phyloP scores from a whole-genome alignment of 2,888 invertebrate genomes.

The Synanthedon formicaeformis region DNA sequence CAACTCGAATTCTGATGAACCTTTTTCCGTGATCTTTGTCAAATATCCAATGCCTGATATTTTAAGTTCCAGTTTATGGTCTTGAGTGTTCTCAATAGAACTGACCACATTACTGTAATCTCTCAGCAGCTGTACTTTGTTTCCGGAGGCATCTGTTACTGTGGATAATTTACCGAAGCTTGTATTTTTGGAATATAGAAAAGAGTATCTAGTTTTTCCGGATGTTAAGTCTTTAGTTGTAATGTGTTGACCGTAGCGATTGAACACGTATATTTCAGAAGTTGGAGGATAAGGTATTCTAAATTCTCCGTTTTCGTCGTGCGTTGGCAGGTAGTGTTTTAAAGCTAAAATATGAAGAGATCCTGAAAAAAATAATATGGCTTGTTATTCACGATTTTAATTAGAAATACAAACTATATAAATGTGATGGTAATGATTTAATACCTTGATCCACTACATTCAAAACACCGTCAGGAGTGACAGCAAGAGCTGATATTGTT shows the following conservation, averaged over 20 bases:
- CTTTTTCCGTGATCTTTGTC: conserved; percentile 88
- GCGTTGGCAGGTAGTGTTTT: conserved; percentile 88
- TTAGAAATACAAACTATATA: background rate
- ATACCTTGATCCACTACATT: conserved; percentile 94
- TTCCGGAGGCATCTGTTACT: conserved; percentile 93
- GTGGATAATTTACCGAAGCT: conserved; percentile 94
- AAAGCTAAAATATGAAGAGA: conserved; percentile 86
- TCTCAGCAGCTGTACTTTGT: conserved; percentile 90
- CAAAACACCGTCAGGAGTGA: conserved; percentile 95
- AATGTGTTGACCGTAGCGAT: conserved; percentile 95
- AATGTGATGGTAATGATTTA: conserved; percentile 1
- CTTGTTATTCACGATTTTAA: background rate
- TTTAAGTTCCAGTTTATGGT: conserved; percentile 90
- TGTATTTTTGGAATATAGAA: conserved; percentile 96
- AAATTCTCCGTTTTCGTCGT: conserved; percentile 91
- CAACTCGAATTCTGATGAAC: conserved; percentile 87
- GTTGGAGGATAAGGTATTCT: conserved; percentile 94
- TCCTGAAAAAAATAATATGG: conserved; percentile 48
- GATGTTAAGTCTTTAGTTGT: conserved; percentile 94
- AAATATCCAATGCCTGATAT: conserved; percentile 94
- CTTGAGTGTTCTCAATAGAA: conserved; percentile 94
- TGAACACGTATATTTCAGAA: conserved; percentile 93
- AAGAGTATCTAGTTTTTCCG: conserved; percentile 94
- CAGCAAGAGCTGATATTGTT: conserved; percentile 89
- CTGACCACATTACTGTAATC: conserved; percentile 94